Base-by-base conservation (phyloP, 2,113 vertebrate genomes). In the Carassius gibelio region DNA sequence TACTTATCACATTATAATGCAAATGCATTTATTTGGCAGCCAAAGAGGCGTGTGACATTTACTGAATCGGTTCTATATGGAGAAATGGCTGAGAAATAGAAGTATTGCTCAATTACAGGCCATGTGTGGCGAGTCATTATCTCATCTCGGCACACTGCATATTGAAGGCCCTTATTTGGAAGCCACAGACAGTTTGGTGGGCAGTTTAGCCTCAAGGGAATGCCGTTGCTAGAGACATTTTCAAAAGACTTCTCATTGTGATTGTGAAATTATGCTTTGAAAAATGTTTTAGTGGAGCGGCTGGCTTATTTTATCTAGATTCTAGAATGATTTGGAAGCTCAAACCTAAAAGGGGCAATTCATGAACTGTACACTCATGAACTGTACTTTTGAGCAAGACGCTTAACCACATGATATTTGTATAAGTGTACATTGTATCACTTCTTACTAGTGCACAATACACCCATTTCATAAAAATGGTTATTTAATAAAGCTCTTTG, bases 41-140 rank as follows among this genome's bases (percentile, higher is more conserved):
- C 57, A 75, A 80, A 55, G 42, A 77, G 55, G 66, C 19, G 13
- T 0, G 11, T 87, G 82, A 76, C 76, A 87, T 84, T 87, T 81
- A 75, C 76, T 23, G 68, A 81, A 84, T 76, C 57, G 48, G 34
- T 36, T 82, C 78, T 69, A 68, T 86, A 82, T 86, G 59, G 71
- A 86, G 74, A 81, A 71, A 87, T n/a, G 42, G 62, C 62, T 79
- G 48, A 34, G 42, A n/a, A 72, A 86, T 84, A 86, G 78, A 82
- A 45, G 11, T 84, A 86, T 86, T 81, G 84, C 45, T 78, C 84
- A 89, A 80, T 90, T 86, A 84, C 57, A 26, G 38, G 38, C 36
- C 45, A 19, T 80, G 84, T 69, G 66, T 86, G 74, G 75, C 50
- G 21, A 86, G 59, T 69, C 26, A 8, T 77, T 78, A 88, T 87